Percentiles rank a stretch among this genome's conserved stretches.
These are phyloP conservation scores for Agrotis ipsilon DNA, from an alignment of 2,888 invertebrate genomes.

Conservation along the genomic window DNA sequence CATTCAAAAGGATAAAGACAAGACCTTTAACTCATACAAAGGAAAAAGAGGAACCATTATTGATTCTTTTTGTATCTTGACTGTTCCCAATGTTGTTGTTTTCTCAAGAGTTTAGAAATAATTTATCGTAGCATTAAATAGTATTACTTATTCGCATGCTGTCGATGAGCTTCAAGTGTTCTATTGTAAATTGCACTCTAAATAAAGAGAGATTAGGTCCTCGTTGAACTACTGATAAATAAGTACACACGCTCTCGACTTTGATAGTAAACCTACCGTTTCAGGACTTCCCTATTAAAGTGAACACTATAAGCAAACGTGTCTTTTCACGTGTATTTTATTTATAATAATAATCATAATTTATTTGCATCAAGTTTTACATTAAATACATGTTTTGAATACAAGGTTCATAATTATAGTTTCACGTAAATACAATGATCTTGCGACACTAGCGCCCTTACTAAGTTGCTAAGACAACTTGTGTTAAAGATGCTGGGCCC, in stretches of 20 bases:
- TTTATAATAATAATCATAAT: too few relatives aligned
- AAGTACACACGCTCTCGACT: neutral
- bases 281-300: constrained; percentile 13
- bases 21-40: neutral
- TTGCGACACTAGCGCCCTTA: too few relatives aligned
- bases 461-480: too few relatives aligned
- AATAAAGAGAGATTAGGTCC: neutral
- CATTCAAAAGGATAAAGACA: neutral
- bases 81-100: too few relatives aligned
- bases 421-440: too few relatives aligned
- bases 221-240: neutral
- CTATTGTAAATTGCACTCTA: constrained; percentile 13
- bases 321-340: neutral
- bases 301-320: constrained; percentile 37
- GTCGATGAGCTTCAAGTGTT: neutral
- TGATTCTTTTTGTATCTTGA: neutral
- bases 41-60: neutral
- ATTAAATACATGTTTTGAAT: too few relatives aligned
- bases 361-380: too few relatives aligned
- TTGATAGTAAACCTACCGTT: neutral
- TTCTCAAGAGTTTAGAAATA: neutral
- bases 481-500: too few relatives aligned
- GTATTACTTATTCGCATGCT: neutral
- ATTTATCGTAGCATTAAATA: neutral
- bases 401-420: too few relatives aligned